Base-by-base conservation (phyloP, 2,888 invertebrate genomes). In the Cerceris rybyensis region DNA sequence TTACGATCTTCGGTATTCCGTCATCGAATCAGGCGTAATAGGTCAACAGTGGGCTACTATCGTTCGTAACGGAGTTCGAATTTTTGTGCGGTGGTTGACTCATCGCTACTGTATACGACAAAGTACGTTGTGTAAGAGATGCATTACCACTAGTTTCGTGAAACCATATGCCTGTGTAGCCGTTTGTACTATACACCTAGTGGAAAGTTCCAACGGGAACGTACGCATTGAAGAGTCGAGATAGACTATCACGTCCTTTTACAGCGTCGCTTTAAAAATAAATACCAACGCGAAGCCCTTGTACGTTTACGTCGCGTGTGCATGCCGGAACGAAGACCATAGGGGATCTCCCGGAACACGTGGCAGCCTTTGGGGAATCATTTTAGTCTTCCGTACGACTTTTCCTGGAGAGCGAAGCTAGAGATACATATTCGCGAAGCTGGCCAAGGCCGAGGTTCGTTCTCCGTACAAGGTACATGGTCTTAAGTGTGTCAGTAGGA, bases 401-500 rank as follows among this genome's bases (percentile, higher is more conserved):
- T 67, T 60, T 79, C 67, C 70, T 28, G 57, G 64, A 74, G 46
- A 61, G 46, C 46, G 59, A 28, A 28, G 28, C 28, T 28, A 28
- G 28, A 39, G 54, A 65, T 67, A 50, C 63, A 60, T 70, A 70
- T 73, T 78, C 59, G 68, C 70, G 71, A 82, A 83, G 77, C 70
- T 80, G 82, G 82, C 71, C 80, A 80, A 82, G 82, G 82, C 77
- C 82, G 76, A 65, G 74, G 63, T 70, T 69, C 59, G 81, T 66
- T 78, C 81, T 74, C 77, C 78, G 78, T 74, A 70, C 70, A 81
- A 69, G 81, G 69, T 81, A 74, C 82, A 71, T 64, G 66, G 55
- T 57, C 64, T 49, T 75, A 88, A 87, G 86, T 88, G 87, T 88
- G 88, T 88, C 88, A 89, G 89, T 89, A 87, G 88, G 88, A 86